Evolutionary conservation across 2,888 invertebrate species (phyloP).

Genomic region (Stenurella melanura): DNA sequence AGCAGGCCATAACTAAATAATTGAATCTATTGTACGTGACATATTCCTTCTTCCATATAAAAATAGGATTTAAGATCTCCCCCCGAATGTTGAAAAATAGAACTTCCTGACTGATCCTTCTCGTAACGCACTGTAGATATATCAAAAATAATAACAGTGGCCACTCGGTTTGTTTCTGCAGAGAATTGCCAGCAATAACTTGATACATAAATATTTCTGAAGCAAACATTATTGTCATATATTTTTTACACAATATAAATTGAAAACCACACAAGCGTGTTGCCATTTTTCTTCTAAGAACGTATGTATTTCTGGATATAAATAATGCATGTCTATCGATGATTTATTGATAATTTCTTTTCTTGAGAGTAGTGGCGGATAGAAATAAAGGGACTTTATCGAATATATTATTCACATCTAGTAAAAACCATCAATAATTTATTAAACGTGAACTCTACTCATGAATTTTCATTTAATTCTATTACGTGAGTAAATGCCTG

Average conservation of each 20-base stretch:
- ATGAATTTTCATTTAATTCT: background rate
- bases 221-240: background rate
- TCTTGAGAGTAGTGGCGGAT: conserved; percentile 1
- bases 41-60: too few relatives aligned
- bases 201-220: background rate
- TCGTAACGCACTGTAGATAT: too few relatives aligned
- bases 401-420: conserved; percentile 7
- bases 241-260: background rate
- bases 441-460: background rate
- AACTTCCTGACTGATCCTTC: too few relatives aligned
- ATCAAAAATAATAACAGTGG: too few relatives aligned
- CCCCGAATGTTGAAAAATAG: too few relatives aligned
- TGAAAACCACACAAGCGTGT: background rate
- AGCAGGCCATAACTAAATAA: too few relatives aligned
- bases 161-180: background rate
- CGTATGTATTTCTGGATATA: conserved; percentile 3
- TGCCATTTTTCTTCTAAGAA: background rate
- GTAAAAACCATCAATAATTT: conserved; percentile 7
- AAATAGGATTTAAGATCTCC: too few relatives aligned
- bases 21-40: too few relatives aligned
- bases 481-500: background rate
- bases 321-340: background rate
- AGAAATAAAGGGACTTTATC: conserved; percentile 7
- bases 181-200: background rate
- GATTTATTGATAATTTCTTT: conserved; percentile 7